Base-by-base conservation (phyloP, 2,113 vertebrate species). In the Clarias magur region DNA sequence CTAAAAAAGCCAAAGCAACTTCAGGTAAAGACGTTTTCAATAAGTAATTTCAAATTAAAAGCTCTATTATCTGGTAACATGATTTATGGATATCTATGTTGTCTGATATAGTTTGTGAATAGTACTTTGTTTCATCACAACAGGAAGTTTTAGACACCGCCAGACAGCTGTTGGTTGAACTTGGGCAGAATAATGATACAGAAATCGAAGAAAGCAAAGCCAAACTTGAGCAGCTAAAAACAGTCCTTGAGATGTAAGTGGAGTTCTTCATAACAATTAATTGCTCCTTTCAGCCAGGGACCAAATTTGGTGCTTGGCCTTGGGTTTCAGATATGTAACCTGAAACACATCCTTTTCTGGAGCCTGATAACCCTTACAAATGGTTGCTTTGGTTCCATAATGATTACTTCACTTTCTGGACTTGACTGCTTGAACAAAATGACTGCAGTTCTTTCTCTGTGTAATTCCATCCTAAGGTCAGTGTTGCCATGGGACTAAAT, bases 151-250 rank as follows among this genome's bases (percentile, higher is more conserved):
- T 97, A 89, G 96, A 97, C 91, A 97, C 97, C 92, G 94, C 97
- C 85, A 94, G 97, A 68, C 96, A 96, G 12, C 96, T 97, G 83
- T 94, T 97, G 85, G 93, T 94, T 83, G 97, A 97, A 86, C 93
- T 97, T 13, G 96, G 95, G 3, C 96, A 97, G 91, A 97, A 97
- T 89, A 97, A 96, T 82, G 97, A 97, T 91, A 97, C 96, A 59
- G 97, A 97, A 93, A 97, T 97, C 90, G 97, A 97, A 92, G 97
- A 97, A 95, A 97, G 95, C 89, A 97, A 97, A 94, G 93, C 97
- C 89, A 97, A 97, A 91, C 96, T 97, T 90, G 97, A 97, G 88
- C 97, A 97, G 88, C 95, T 97, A 1, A 97, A 97, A 90, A 96
- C 97, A 0, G 97, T 97, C 56, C 93, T 97, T 88, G 97, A 97